phyloP scores from a whole-genome alignment of 2,888 invertebrate species.

The Napeogenes sylphis region DNA sequence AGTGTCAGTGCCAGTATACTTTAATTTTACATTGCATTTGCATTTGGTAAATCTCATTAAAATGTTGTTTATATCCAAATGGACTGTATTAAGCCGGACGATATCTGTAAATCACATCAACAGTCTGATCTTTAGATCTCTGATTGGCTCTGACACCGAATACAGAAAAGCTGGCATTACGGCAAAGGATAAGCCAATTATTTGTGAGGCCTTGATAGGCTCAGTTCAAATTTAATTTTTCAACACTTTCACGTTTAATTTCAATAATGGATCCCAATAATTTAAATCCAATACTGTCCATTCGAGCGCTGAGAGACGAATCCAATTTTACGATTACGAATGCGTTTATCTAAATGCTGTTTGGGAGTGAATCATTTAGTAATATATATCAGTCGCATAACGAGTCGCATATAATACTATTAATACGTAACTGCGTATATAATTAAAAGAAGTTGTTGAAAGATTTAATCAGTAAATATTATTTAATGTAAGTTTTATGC shows the following conservation, averaged over 20 bases:
- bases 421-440: no score
- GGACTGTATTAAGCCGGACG: conserved; percentile 1
- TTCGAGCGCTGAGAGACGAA: conserved; percentile 3
- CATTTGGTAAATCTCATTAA: neutral
- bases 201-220: conserved; percentile 35
- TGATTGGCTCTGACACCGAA: conserved; percentile 34
- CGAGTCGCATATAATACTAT: no score
- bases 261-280: conserved; percentile 34
- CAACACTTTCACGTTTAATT: conserved; percentile 37
- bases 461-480: no score
- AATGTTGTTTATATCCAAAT: conserved; percentile 4
- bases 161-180: conserved; percentile 37
- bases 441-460: no score
- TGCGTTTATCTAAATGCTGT: neutral
- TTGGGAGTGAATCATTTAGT: conserved; percentile 1
- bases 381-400: no score
- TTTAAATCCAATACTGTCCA: conserved; percentile 23
- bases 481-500: no score
- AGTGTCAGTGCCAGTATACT: neutral
- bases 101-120: neutral
- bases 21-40: neutral
- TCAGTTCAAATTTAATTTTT: conserved; percentile 42
- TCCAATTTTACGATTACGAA: conserved; percentile 5
- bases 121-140: conserved; percentile 23
- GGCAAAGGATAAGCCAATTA: conserved; percentile 41